Evolutionary conservation across 2,888 invertebrate genomes (phyloP).

Genomic region (Zygaena filipendulae): DNA sequence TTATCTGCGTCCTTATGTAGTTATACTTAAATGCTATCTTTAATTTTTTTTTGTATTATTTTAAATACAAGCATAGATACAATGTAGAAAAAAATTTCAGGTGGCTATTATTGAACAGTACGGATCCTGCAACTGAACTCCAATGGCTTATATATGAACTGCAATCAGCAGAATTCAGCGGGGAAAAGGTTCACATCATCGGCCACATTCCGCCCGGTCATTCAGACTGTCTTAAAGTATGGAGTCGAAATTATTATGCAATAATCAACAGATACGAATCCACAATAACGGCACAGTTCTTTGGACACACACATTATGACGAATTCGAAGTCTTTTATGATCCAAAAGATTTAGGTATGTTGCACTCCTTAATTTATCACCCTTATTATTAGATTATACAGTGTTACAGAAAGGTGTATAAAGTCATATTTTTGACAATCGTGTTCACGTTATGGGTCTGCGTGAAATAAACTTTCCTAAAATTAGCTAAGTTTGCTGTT

Average conservation of each 20-base stretch:
- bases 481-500: too few species aligned
- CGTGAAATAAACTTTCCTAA: too few species aligned
- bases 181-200: constrained; percentile 96
- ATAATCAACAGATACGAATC: constrained; percentile 90
- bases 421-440: too few species aligned
- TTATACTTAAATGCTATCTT: too few species aligned
- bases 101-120: constrained; percentile 93
- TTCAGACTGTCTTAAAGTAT: constrained; percentile 92
- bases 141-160: constrained; percentile 96
- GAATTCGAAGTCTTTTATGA: constrained; percentile 96
- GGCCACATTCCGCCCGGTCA: constrained; percentile 97
- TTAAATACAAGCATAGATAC: too few species aligned
- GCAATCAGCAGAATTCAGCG: constrained; percentile 92
- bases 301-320: constrained; percentile 95
- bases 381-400: too few species aligned
- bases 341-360: constrained; percentile 78
- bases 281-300: constrained; percentile 92
- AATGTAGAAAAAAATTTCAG: too few species aligned
- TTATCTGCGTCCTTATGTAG: too few species aligned
- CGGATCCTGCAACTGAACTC: constrained; percentile 94
- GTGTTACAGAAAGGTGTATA: too few species aligned
- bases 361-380: too few species aligned
- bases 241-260: constrained; percentile 94
- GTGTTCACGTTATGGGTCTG: too few species aligned
- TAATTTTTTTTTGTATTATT: too few species aligned